These are phyloP conservation scores for Eurytoma californica DNA, from an alignment of 2,888 invertebrate genomes.

Conservation along the genomic window DNA sequence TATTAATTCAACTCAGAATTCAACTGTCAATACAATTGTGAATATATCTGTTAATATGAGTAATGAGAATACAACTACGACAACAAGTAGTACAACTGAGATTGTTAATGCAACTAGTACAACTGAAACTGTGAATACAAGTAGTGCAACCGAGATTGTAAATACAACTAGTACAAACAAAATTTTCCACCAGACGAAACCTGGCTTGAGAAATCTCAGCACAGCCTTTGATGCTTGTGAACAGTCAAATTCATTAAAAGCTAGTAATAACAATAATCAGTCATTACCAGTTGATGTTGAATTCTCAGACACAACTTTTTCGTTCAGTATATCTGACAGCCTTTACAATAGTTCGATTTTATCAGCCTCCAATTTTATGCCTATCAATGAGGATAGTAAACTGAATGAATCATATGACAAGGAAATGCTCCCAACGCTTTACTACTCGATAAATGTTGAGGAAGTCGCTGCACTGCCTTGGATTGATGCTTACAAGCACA, in stretches of 20 bases:
- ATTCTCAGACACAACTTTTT: slow-evolving; percentile 39
- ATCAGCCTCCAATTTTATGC: slow-evolving; percentile 46
- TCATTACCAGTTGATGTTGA: slow-evolving; percentile 28
- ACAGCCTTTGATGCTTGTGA: slow-evolving; percentile 69
- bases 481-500: slow-evolving; percentile 80
- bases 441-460: slow-evolving; percentile 68
- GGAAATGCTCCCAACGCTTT: slow-evolving; percentile 68
- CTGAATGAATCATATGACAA: slow-evolving; percentile 29
- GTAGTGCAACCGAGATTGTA: background rate
- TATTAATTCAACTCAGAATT: no score
- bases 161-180: slow-evolving; percentile 9
- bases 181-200: slow-evolving; percentile 15
- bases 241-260: slow-evolving; percentile 57
- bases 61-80: background rate
- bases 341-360: slow-evolving; percentile 54
- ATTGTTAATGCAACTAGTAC: background rate
- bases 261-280: slow-evolving; percentile 5
- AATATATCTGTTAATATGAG: no score
- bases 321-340: slow-evolving; percentile 42
- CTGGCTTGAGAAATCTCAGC: slow-evolving; percentile 63
- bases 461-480: slow-evolving; percentile 76
- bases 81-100: background rate
- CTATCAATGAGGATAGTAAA: slow-evolving; percentile 50
- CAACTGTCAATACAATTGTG: no score
- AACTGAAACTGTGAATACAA: background rate